A percentile compares a stretch with the other conserved stretches of the same genome.
Conservation (phyloP, 2,113 vertebrate species). For the Cyrtonyx montezumae region DNA sequence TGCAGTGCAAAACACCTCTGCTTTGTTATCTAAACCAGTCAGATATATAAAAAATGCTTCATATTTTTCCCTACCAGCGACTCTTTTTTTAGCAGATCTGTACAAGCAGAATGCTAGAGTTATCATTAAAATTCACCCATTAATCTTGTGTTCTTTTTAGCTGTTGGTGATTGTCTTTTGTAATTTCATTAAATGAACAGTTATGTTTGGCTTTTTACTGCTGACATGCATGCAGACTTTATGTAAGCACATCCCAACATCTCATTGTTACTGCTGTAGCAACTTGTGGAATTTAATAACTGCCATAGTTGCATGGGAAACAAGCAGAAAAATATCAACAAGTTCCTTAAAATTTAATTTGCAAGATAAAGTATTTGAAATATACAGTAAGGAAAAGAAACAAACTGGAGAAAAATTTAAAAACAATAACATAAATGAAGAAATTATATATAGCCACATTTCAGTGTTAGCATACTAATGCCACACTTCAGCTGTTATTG, state of each 20-base stretch:
- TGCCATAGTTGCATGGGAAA: not conserved
- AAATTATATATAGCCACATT: not conserved
- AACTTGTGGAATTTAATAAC: not conserved
- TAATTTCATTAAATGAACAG: not conserved
- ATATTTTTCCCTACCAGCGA: not conserved
- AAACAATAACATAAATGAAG: rapidly evolving
- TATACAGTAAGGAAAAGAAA: not conserved
- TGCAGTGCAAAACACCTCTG: not conserved
- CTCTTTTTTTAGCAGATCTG: not conserved
- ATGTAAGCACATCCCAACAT: not conserved
- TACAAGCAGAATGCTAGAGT: rapidly evolving
- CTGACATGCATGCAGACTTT: rapidly evolving
- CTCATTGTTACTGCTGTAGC: not conserved
- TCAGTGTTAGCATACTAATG: not conserved
- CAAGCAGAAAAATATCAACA: not conserved
- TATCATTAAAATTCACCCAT: not conserved
- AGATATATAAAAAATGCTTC: not conserved
- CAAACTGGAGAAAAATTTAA: not conserved
- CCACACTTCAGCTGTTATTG: not conserved
- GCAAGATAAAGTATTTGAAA: not conserved
- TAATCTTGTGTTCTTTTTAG: not conserved
- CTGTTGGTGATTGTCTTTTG: not conserved
- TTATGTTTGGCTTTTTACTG: not conserved
- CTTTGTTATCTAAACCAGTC: not conserved
- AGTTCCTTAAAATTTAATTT: not conserved